phyloP scores from a whole-genome alignment of 2,113 vertebrate species.

The Pseudorectes ferrugineus region DNA sequence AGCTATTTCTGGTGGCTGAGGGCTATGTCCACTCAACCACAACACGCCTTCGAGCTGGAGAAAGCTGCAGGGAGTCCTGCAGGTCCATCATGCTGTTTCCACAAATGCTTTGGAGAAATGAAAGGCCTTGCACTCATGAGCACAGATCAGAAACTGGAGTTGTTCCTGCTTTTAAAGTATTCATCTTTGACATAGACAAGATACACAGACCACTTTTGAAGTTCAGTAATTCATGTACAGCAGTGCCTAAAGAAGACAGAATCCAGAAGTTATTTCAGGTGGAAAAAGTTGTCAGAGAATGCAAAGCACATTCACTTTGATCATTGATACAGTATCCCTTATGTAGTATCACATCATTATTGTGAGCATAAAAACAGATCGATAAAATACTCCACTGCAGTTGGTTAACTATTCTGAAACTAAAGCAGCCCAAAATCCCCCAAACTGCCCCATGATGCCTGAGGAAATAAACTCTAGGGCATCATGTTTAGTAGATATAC shows the following conservation, averaged over 20 bases:
- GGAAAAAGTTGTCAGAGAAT: neutral
- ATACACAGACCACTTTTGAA: neutral
- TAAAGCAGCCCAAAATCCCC: neutral
- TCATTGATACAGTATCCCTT: neutral
- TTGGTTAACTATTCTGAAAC: neutral
- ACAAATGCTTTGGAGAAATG: neutral
- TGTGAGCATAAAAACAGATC: neutral
- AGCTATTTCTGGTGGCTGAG: constrained; percentile 31
- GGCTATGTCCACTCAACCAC: constrained; percentile 12
- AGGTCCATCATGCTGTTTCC: neutral
- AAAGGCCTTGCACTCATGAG: neutral
- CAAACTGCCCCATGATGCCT: neutral
- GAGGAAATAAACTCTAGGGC: neutral
- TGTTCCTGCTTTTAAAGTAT: neutral
- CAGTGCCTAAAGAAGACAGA: neutral
- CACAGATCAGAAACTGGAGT: neutral
- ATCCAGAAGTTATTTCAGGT: neutral
- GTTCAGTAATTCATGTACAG: neutral
- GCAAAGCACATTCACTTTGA: neutral
- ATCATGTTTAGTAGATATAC: neutral
- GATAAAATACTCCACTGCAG: neutral
- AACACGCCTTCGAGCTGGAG: neutral
- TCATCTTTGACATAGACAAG: neutral
- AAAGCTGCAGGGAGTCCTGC: neutral
- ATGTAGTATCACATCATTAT: neutral